phyloP scores from a whole-genome alignment of 2,113 vertebrate species.

The Vulpes ferrilata region DNA sequence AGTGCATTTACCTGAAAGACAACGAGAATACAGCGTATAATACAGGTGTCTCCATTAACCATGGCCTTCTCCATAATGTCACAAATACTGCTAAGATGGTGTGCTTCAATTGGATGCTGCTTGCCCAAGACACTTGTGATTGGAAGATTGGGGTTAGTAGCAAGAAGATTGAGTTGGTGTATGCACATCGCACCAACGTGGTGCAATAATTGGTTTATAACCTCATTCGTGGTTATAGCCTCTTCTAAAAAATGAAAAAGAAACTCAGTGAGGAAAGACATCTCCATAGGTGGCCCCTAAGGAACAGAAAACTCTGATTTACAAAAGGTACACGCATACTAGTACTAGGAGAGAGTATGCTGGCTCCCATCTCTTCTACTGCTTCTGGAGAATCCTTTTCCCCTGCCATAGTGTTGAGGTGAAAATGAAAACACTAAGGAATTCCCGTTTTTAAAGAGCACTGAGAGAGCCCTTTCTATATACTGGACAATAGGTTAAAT shows the following conservation, averaged over 20 bases:
- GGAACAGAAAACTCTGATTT: neutral
- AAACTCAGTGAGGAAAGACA: constrained; percentile 58
- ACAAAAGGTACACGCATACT: neutral
- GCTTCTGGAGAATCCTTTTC: neutral
- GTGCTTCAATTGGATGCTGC: constrained; percentile 96
- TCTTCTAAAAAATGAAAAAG: constrained; percentile 89
- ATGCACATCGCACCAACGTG: constrained; percentile 99
- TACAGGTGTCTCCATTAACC: constrained; percentile 97
- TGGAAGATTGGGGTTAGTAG: constrained; percentile 93
- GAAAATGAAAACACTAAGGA: neutral
- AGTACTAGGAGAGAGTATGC: neutral
- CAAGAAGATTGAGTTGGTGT: constrained; percentile 97
- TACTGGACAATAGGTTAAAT: neutral
- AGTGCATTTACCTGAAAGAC: constrained; percentile 95
- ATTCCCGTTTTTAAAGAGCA: neutral
- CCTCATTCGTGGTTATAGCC: constrained; percentile 94
- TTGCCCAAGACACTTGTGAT: constrained; percentile 95
- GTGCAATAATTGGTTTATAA: constrained; percentile 98
- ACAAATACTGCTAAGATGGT: constrained; percentile 98
- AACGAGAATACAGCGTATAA: constrained; percentile 97
- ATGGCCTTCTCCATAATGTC: constrained; percentile 99
- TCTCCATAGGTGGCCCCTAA: neutral
- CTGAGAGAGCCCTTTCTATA: neutral
- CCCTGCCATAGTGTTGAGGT: neutral
- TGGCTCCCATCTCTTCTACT: neutral